Base-by-base conservation (phyloP, 2,888 invertebrate species). In the Caenorhabditis japonica region DNA sequence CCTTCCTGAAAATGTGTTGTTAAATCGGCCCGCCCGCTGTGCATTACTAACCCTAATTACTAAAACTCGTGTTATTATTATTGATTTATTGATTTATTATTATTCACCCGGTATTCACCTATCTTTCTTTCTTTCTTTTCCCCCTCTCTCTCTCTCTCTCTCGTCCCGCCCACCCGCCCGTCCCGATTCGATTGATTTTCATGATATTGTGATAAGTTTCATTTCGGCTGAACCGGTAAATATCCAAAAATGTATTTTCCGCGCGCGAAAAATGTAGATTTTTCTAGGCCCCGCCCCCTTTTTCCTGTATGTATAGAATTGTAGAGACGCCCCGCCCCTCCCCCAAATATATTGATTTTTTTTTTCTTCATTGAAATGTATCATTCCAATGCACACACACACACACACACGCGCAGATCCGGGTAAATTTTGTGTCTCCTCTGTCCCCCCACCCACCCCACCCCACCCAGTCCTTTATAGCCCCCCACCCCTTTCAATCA, bases 181-280 rank as follows among this genome's bases (percentile, higher is more conserved):
- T 36, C 52, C 55, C 46, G n/a, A n/a, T n/a, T n/a, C n/a, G n/a
- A n/a, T n/a, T n/a, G n/a, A n/a, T n/a, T n/a, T n/a, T n/a, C 47
- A 25, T 58, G 56, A 52, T 52, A 58, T 52, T 52, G 66, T 68
- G 66, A 68, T 68, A 34, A 38, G 43, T 59, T 52, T 58, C 66
- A 58, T 51, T 44, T 68, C 53, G 23, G 25, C 12, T 15, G 3
- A 15, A 53, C 41, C 39, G 47, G 46, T 44, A 33, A 38, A 52
- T n/a, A n/a, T n/a, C n/a, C 23, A 38, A 19, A 21, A 13, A 27
- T 36, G 36, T 10, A 36, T 46, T 21, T 36, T 46, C 47, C 15
- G n/a, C 27, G 41, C 43, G 10, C 41, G 13, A 15, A 15, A 17
- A 47, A 47, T 27, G 12, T n/a, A 13, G 10, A 23, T 23, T 17